These are phyloP conservation scores for Brachypalpus laphriformis DNA, from an alignment of 2,888 invertebrate species.

Conservation along the genomic window DNA sequence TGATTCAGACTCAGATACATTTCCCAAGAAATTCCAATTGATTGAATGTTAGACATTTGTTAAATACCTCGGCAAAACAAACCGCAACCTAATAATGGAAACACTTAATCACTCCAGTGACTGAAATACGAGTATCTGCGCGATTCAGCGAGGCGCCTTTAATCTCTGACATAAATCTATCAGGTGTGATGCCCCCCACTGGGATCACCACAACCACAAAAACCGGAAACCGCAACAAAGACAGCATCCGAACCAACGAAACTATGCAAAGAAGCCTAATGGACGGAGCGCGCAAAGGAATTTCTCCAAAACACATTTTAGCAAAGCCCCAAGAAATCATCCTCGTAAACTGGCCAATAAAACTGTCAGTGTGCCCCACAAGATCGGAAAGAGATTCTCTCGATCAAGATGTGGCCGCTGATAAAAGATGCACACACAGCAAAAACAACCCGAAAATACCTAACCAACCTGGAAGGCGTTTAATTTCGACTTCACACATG, in stretches of 20 bases:
- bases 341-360: slow-evolving; percentile 74
- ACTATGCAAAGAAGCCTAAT: slow-evolving; percentile 70
- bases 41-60: slow-evolving; percentile 38
- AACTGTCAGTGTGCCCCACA: slow-evolving; percentile 69
- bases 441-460: slow-evolving; percentile 70
- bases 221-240: slow-evolving; percentile 73
- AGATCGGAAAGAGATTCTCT: slow-evolving; percentile 71
- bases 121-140: slow-evolving; percentile 54
- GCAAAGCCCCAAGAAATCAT: slow-evolving; percentile 68
- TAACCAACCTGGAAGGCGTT: slow-evolving; percentile 79
- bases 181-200: slow-evolving; percentile 74
- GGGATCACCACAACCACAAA: slow-evolving; percentile 59
- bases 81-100: slow-evolving; percentile 69
- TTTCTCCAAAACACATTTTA: slow-evolving; percentile 43
- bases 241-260: slow-evolving; percentile 51
- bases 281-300: slow-evolving; percentile 45
- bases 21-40: slow-evolving; percentile 47
- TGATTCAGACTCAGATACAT: slow-evolving; percentile 29
- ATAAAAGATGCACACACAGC: slow-evolving; percentile 56
- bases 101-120: slow-evolving; percentile 52
- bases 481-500: slow-evolving; percentile 75
- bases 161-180: slow-evolving; percentile 70
- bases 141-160: slow-evolving; percentile 69
- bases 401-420: slow-evolving; percentile 71
- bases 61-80: slow-evolving; percentile 35